Conservation (phyloP, 2,113 vertebrate genomes). For the Taurulus bubalis region DNA sequence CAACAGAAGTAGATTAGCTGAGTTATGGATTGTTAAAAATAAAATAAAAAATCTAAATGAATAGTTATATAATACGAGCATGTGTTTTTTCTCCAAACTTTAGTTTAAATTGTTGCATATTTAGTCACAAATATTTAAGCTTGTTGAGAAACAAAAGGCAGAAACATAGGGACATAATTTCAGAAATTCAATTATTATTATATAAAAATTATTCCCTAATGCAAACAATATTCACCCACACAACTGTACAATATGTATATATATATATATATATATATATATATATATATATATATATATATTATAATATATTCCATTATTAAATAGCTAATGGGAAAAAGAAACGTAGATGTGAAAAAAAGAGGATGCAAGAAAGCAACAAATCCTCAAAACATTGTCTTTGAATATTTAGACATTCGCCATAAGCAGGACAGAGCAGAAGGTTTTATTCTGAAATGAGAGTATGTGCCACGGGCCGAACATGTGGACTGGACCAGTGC, state of each 20-base stretch:
- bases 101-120: neutral
- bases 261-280: too few relatives aligned
- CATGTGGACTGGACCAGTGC: conserved; percentile 5
- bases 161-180: neutral
- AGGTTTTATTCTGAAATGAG: conserved; percentile 5
- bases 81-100: neutral
- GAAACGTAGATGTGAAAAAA: neutral
- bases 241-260: neutral
- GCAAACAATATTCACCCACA: neutral
- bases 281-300: too few relatives aligned
- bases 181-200: too few relatives aligned
- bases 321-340: neutral
- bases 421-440: neutral
- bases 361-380: neutral
- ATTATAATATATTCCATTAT: neutral
- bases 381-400: neutral
- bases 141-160: neutral
- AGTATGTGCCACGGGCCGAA: neutral
- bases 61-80: neutral
- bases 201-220: too few relatives aligned
- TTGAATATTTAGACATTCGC: neutral
- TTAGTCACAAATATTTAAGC: neutral
- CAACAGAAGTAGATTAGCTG: neutral
- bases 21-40: neutral
- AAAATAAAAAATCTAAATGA: neutral